These are phyloP conservation scores for Graphium colonna DNA, from an alignment of 2,888 invertebrate genomes.

Conservation along the genomic window DNA sequence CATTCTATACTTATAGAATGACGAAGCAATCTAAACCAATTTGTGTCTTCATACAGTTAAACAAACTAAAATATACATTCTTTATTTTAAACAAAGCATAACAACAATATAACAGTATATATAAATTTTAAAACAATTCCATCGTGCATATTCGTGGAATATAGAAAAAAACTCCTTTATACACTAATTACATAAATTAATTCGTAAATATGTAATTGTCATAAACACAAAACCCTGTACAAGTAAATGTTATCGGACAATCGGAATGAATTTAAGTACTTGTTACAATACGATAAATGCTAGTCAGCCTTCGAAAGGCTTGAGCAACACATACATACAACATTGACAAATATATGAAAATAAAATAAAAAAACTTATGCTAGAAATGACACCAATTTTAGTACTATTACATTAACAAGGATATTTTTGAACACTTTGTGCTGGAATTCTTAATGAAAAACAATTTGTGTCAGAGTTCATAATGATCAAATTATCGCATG, in stretches of 20 bases:
- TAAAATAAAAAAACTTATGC: neutral
- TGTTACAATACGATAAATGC: slow-evolving; percentile 8
- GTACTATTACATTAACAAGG: neutral
- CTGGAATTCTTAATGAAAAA: too few relatives aligned
- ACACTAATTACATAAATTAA: neutral
- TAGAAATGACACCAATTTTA: neutral
- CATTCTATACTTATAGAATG: too few relatives aligned
- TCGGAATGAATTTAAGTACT: slow-evolving; percentile 21
- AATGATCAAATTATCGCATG: too few relatives aligned
- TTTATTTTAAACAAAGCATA: slow-evolving; percentile 14
- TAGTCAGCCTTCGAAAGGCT: slow-evolving; percentile 8
- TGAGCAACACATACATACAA: neutral
- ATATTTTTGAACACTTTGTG: neutral
- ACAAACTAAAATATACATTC: too few relatives aligned
- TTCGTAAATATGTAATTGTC: neutral
- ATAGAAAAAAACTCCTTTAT: neutral
- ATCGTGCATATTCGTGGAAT: neutral
- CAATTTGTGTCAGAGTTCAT: too few relatives aligned
- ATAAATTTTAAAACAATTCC: neutral
- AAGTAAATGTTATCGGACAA: neutral
- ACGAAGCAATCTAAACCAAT: too few relatives aligned
- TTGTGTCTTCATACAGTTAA: too few relatives aligned
- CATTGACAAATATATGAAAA: neutral
- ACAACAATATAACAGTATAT: slow-evolving; percentile 7
- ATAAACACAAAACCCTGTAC: neutral